phyloP scores from a whole-genome alignment of 2,113 vertebrate species.

The Pteruthius melanotis region DNA sequence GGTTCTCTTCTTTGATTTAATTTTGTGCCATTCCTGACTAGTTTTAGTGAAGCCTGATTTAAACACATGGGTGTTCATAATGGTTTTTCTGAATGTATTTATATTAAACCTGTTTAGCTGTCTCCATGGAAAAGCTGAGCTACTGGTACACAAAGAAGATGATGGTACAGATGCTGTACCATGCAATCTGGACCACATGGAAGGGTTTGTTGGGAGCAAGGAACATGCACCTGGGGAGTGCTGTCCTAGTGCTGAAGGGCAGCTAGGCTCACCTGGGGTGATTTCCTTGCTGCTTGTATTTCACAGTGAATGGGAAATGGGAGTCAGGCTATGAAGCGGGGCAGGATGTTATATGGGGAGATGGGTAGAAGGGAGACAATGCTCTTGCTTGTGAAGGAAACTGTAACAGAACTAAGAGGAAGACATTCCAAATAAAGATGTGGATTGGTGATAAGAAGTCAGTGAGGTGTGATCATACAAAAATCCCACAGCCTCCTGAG shows the following conservation, averaged over 20 bases:
- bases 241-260: background rate
- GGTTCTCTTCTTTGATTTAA: background rate
- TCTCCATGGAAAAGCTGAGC: background rate
- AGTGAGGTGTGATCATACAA: background rate
- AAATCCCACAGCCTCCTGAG: background rate
- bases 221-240: background rate
- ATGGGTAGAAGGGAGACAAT: background rate
- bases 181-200: rapidly evolving
- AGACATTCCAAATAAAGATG: background rate
- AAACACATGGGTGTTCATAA: background rate
- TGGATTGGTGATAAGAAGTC: background rate
- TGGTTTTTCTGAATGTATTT: background rate
- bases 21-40: background rate
- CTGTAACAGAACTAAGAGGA: background rate
- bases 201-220: background rate
- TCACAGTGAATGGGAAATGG: background rate
- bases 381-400: background rate
- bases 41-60: background rate
- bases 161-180: background rate
- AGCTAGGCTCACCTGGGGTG: background rate
- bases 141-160: background rate
- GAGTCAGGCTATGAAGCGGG: background rate
- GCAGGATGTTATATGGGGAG: background rate
- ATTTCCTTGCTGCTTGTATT: background rate
- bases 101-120: background rate